These are phyloP conservation scores for Conistra vaccinii DNA, from an alignment of 2,888 invertebrate species.

Conservation along the genomic window DNA sequence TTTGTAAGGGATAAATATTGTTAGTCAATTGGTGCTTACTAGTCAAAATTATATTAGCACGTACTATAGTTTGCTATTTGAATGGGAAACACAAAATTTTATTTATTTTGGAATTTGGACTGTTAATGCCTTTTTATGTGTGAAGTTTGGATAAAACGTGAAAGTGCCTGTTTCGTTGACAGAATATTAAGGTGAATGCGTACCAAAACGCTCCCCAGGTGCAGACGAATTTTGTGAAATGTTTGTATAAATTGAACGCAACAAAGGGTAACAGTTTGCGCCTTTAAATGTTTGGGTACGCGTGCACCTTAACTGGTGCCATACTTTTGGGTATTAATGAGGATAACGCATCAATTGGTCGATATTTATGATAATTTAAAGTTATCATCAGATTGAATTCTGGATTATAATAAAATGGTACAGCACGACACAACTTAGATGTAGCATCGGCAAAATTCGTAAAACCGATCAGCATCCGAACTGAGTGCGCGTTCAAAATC, in stretches of 20 bases:
- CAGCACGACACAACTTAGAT: too few relatives aligned
- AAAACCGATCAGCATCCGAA: too few relatives aligned
- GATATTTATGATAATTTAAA: conserved; percentile 36
- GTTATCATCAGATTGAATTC: conserved; percentile 21
- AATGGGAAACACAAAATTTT: conserved; percentile 59
- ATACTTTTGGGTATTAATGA: conserved; percentile 1
- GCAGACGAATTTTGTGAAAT: not conserved
- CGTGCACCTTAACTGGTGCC: not conserved
- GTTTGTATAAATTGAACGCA: not conserved
- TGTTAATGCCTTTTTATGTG: conserved; percentile 3
- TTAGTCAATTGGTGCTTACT: conserved; percentile 91
- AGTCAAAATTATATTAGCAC: conserved; percentile 91
- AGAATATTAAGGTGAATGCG: not conserved
- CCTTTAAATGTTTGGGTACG: not conserved
- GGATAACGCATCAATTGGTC: conserved; percentile 46
- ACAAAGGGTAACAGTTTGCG: not conserved
- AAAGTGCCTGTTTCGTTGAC: conserved; percentile 36
- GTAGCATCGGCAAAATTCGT: too few relatives aligned
- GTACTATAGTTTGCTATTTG: conserved; percentile 71
- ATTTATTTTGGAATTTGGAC: conserved; percentile 27
- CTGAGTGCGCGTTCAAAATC: too few relatives aligned
- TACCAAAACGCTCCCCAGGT: not conserved
- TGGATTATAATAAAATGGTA: conserved; percentile 8
- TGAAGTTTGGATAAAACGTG: conserved; percentile 29
- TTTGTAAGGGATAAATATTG: conserved; percentile 77